Conservation (phyloP, 92 coral and sea anemone genomes). For the Montipora capitata region DNA sequence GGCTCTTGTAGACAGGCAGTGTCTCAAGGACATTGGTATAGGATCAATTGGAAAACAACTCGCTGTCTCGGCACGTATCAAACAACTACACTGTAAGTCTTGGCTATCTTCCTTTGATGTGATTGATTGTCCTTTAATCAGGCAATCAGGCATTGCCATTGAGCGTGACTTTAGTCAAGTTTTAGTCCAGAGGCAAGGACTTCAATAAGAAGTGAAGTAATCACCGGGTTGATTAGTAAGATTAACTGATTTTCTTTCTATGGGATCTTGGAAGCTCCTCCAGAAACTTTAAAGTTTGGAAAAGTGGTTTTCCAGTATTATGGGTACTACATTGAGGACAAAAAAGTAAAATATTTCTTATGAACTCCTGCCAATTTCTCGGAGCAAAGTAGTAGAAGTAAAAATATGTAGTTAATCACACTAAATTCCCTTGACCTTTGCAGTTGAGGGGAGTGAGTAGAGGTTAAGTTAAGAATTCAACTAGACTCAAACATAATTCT, state of each 20-base stretch:
- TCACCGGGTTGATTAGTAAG: no score
- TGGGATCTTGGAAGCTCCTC: no score
- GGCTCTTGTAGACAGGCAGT: constrained; percentile 44
- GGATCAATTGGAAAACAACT: constrained; percentile 57
- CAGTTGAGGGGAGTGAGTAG: no score
- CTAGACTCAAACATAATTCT: not conserved
- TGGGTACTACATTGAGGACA: no score
- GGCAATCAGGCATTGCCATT: not conserved
- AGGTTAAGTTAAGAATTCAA: not conserved
- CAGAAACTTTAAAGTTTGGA: no score
- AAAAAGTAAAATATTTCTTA: no score
- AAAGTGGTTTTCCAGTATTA: no score
- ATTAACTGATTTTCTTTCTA: no score
- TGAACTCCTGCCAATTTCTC: no score
- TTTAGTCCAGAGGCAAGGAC: not conserved
- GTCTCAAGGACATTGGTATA: constrained; percentile 57
- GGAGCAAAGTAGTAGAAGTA: no score
- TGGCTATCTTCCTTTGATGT: not conserved
- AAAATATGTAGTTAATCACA: not conserved
- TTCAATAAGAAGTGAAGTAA: no score
- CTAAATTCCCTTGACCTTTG: no score
- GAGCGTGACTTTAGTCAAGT: not conserved
- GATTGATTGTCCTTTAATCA: not conserved
- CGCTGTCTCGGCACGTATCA: constrained; percentile 15
- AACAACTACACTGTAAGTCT: constrained; percentile 48